These are phyloP conservation scores for Oryzias celebensis DNA, from an alignment of 2,113 vertebrate genomes.

Conservation along the genomic window DNA sequence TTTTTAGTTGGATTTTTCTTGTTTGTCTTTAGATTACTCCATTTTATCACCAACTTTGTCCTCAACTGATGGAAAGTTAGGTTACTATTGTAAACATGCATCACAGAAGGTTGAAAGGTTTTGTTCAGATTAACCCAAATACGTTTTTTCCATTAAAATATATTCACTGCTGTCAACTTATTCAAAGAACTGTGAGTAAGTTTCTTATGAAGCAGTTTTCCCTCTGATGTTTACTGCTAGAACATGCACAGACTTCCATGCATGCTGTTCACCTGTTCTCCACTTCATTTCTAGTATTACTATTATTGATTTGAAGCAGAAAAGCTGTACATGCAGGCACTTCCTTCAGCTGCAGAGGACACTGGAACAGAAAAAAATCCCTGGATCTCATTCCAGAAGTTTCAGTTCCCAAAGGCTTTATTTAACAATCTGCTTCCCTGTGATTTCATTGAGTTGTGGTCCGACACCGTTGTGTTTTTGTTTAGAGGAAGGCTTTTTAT, in stretches of 20 bases:
- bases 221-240: not conserved
- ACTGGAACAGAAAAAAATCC: slow-evolving; percentile 34
- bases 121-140: no score
- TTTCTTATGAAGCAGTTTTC: not conserved
- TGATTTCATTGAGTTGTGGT: slow-evolving; percentile 43
- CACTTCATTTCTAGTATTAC: slow-evolving; percentile 3
- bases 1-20: no score
- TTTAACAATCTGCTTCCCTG: slow-evolving; percentile 54
- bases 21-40: no score
- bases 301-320: not conserved
- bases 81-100: no score
- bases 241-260: not conserved
- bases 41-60: no score
- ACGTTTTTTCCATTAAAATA: no score
- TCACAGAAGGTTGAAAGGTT: no score
- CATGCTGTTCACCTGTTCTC: no score
- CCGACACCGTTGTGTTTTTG: slow-evolving; percentile 39
- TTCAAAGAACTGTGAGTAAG: no score
- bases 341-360: slow-evolving; percentile 23
- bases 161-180: no score
- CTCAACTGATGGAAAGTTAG: no score
- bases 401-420: slow-evolving; percentile 36
- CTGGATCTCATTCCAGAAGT: slow-evolving; percentile 40
- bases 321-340: not conserved
- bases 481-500: slow-evolving; percentile 39